phyloP scores from a whole-genome alignment of 2,888 invertebrate genomes.

The Poecilobothrus nobilitatus region DNA sequence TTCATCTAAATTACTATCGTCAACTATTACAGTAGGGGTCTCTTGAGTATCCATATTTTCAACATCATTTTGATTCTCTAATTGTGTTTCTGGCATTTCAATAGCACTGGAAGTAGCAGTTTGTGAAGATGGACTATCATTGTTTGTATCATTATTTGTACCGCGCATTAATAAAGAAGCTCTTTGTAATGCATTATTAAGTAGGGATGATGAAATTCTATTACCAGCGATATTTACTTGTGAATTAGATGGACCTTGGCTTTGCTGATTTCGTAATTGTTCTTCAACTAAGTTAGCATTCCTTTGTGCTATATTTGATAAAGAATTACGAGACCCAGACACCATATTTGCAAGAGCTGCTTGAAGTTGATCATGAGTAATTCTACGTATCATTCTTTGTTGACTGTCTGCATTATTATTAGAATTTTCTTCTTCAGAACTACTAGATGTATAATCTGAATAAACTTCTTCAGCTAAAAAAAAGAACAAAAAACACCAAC shows the following conservation, averaged over 20 bases:
- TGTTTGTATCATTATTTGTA: conserved; percentile 10
- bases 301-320: conserved; percentile 41
- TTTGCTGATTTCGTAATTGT: not conserved
- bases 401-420: conserved; percentile 30
- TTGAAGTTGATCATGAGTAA: conserved; percentile 40
- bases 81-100: not conserved
- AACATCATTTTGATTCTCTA: not conserved
- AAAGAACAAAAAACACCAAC: not conserved
- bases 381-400: conserved; percentile 37
- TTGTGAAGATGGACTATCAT: conserved; percentile 24
- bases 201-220: conserved; percentile 65
- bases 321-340: conserved; percentile 37
- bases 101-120: not conserved
- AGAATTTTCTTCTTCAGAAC: conserved; percentile 41
- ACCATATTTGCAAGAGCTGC: conserved; percentile 38
- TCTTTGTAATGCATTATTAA: conserved; percentile 67
- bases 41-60: conserved; percentile 30
- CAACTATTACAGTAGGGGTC: conserved; percentile 17
- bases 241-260: conserved; percentile 15
- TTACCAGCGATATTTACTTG: conserved; percentile 13
- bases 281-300: conserved; percentile 29
- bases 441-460: conserved; percentile 42
- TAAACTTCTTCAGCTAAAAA: conserved; percentile 35
- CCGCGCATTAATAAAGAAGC: conserved; percentile 45
- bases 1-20: conserved; percentile 26